A percentile compares a stretch with the other conserved stretches of the same genome.
phyloP scores from a whole-genome alignment of 2,113 vertebrate species.

The Oostethus manadensis region DNA sequence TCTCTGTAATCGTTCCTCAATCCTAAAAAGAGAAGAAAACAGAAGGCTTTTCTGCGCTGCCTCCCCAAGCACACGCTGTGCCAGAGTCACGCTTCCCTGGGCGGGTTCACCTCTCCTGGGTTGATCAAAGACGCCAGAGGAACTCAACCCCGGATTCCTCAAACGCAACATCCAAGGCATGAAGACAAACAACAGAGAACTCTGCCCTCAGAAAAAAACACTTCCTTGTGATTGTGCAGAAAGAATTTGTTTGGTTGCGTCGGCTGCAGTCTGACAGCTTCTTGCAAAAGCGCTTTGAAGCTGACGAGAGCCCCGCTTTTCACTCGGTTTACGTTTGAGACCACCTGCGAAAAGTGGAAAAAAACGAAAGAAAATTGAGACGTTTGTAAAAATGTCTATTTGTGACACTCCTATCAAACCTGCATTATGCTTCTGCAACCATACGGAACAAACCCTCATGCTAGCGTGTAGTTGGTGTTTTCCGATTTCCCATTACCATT shows the following conservation, averaged over 20 bases:
- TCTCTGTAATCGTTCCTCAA: constrained; percentile 44
- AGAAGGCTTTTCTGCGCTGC: constrained; percentile 37
- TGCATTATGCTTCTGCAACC: no score
- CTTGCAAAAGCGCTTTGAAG: neutral
- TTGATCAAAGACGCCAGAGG: constrained; percentile 56
- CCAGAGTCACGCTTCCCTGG: constrained; percentile 41
- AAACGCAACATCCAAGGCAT: constrained; percentile 38
- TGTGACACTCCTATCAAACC: no score
- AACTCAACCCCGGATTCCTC: constrained; percentile 20
- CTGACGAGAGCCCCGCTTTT: no score
- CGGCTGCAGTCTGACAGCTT: neutral
- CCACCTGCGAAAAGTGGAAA: no score
- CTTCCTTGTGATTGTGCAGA: neutral
- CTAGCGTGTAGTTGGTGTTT: no score
- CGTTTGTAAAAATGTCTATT: no score
- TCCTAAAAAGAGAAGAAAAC: constrained; percentile 12
- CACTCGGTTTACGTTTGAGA: no score
- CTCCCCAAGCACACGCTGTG: constrained; percentile 47
- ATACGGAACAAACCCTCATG: no score
- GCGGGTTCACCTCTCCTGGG: constrained; percentile 37
- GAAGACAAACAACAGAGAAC: constrained; percentile 47
- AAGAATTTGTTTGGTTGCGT: neutral
- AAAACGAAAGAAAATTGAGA: no score
- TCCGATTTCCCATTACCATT: no score
- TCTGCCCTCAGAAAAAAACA: constrained; percentile 18